Evolutionary conservation across 1,140 invertebrate genomes (phyloP).

Genomic region (Euura lappo): DNA sequence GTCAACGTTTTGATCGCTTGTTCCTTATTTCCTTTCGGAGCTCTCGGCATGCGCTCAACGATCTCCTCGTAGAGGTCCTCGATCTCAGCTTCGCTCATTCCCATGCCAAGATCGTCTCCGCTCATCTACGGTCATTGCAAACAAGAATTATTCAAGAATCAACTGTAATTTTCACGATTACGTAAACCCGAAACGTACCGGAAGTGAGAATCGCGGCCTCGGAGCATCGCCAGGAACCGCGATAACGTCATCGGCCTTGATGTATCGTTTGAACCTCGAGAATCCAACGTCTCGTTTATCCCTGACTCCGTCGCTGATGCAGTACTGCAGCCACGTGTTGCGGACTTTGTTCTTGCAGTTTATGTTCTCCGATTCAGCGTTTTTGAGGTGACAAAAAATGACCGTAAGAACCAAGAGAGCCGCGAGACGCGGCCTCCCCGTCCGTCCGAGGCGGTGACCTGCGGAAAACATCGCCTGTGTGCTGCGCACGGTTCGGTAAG

Average conservation of each 20-base stretch:
- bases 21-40: constrained; percentile 12
- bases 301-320: not conserved
- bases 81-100: constrained; percentile 23
- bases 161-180: not conserved
- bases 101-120: constrained; percentile 14
- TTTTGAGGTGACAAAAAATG: not conserved
- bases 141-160: not conserved
- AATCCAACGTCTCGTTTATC: not conserved
- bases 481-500: too few relatives aligned
- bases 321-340: not conserved
- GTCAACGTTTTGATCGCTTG: constrained; percentile 18
- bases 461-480: too few relatives aligned
- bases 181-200: not conserved
- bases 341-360: not conserved
- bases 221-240: too few relatives aligned
- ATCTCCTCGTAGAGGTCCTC: constrained; percentile 24
- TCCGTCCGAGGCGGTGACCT: too few relatives aligned
- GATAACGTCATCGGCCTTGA: too few relatives aligned
- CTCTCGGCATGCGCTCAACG: constrained; percentile 23
- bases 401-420: not conserved
- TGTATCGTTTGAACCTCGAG: too few relatives aligned
- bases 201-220: not conserved
- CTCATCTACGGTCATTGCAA: not conserved
- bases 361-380: not conserved
- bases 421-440: too few relatives aligned